Base-by-base conservation (phyloP, 2,113 vertebrate genomes). In the Coturnix japonica region DNA sequence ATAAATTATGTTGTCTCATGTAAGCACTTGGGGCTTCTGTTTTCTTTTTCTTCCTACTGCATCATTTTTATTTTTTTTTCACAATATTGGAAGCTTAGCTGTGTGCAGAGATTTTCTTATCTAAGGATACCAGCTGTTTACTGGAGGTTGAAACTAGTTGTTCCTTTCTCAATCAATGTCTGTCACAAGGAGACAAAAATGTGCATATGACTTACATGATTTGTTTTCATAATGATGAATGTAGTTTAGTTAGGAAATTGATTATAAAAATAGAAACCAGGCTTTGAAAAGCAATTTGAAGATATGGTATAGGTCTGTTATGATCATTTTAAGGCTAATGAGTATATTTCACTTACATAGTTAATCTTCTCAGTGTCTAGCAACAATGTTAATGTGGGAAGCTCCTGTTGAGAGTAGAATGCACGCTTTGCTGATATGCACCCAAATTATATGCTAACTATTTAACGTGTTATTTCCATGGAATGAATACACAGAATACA, bases 61-160 rank as follows among this genome's bases (percentile, higher is more conserved):
- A 89, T 94, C 71, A 95, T 53, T 53, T 46, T 51, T 51, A 96
- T 96, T 97, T 51, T 53, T 96, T 97, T 96, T 94, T 81, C 88
- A 91, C 89, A 90, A 47, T 96, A 94, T 91, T 95, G 95, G 93
- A 96, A 96, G 87, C 95, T 91, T 96, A 96, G 95, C 97, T 70
- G n/a, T 80, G 81, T 93, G 89, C 81, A 90, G 91, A 96, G 96
- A 96, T 96, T 97, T 96, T 85, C 97, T 98, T 98, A 98, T 98
- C 98, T 98, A 85, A 97, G 95, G 91, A 96, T 95, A 96, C 91
- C 98, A 98, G 97, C 97, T 98, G 97, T 95, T 97, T 97, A 96
- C 94, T 96, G 95, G 96, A 93, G 91, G 95, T 95, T 97, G 96
- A 93, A 97, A 96, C 95, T 95, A 85, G 91, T 96, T 97, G 94